A percentile compares a stretch with the other conserved stretches of the same genome.
Evolutionary conservation across 2,888 invertebrate species (phyloP).

Genomic region (Caenorhabditis becei): DNA sequence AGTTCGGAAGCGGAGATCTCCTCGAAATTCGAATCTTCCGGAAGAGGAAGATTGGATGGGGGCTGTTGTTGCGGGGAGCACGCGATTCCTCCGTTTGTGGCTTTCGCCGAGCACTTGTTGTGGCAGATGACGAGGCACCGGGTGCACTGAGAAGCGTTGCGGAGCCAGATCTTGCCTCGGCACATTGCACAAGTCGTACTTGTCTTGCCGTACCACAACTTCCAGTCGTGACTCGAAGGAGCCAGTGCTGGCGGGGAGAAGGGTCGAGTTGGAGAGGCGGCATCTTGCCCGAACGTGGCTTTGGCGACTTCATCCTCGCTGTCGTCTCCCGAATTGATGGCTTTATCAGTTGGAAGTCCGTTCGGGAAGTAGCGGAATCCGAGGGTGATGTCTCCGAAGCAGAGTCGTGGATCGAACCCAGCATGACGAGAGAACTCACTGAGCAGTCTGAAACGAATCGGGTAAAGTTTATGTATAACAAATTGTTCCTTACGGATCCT

Average conservation of each 20-base stretch:
- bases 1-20: slow-evolving; percentile 47
- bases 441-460: slow-evolving; percentile 19
- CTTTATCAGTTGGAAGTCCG: slow-evolving; percentile 69
- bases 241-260: slow-evolving; percentile 52
- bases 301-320: slow-evolving; percentile 51
- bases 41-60: slow-evolving; percentile 29
- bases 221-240: slow-evolving; percentile 63
- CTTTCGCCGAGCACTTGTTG: slow-evolving; percentile 89
- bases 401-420: slow-evolving; percentile 92
- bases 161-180: slow-evolving; percentile 90
- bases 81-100: slow-evolving; percentile 62
- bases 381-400: slow-evolving; percentile 92
- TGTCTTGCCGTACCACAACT: slow-evolving; percentile 59
- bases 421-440: slow-evolving; percentile 85
- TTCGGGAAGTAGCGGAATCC: slow-evolving; percentile 85
- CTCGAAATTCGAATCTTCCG: slow-evolving; percentile 67
- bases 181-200: slow-evolving; percentile 74
- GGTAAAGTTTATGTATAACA: neutral
- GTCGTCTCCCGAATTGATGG: slow-evolving; percentile 56
- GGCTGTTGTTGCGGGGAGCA: slow-evolving; percentile 45
- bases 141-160: slow-evolving; percentile 94
- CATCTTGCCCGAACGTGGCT: slow-evolving; percentile 9
- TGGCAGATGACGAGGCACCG: slow-evolving; percentile 94
- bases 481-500: slow-evolving; percentile 32
- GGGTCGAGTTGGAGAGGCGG: slow-evolving; percentile 44